phyloP scores from a whole-genome alignment of 2,888 invertebrate species.

The Nasonovia ribisnigri region DNA sequence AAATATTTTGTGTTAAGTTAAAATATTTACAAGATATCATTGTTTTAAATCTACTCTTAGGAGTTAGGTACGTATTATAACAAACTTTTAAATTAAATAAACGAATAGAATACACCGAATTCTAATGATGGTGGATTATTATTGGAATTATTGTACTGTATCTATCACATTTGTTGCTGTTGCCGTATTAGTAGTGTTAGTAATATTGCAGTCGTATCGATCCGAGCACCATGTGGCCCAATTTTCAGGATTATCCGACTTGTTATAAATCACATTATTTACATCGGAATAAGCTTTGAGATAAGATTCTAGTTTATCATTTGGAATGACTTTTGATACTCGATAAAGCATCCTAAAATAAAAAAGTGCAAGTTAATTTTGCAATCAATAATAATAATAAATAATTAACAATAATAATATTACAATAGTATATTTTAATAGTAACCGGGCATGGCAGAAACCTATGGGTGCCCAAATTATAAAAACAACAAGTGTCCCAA shows the following conservation, averaged over 20 bases:
- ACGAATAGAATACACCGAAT: background rate
- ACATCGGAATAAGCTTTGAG: background rate
- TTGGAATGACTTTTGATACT: constrained; percentile 37
- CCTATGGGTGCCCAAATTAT: too few relatives aligned
- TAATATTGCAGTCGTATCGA: constrained; percentile 25
- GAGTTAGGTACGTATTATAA: background rate
- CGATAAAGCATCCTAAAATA: constrained; percentile 24
- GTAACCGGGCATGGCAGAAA: too few relatives aligned
- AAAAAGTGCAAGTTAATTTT: background rate
- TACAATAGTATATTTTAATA: too few relatives aligned
- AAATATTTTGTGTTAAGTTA: background rate
- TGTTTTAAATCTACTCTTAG: background rate
- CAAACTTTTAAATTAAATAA: background rate
- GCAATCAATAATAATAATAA: background rate
- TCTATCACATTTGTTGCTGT: constrained; percentile 2
- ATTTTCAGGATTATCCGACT: background rate
- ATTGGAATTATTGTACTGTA: background rate
- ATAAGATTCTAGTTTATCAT: constrained; percentile 27
- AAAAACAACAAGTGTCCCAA: background rate
- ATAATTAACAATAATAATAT: background rate
- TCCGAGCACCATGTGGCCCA: constrained; percentile 49
- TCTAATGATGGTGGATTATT: background rate
- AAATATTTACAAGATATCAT: background rate
- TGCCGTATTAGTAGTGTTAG: background rate
- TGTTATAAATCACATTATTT: background rate